Conservation (phyloP, 2,797 vertebrate species). For the Iguana delicatissima region DNA sequence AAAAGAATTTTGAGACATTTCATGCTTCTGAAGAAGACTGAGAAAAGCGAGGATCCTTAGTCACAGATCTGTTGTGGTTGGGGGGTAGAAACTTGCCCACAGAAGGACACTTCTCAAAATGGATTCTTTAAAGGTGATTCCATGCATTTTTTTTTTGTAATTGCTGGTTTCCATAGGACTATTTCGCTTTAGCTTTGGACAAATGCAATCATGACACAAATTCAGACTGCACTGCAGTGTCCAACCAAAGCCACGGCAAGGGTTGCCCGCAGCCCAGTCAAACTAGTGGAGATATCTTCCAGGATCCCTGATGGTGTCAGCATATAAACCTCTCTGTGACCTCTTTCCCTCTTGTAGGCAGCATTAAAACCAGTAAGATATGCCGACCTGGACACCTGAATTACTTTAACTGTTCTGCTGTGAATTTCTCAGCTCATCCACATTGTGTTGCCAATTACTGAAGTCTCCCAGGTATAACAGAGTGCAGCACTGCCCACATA, state of each 20-base stretch:
- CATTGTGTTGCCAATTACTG: constrained; percentile 28
- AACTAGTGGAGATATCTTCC: background rate
- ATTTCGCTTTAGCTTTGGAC: background rate
- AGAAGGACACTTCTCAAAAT: background rate
- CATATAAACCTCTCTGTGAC: constrained; percentile 1
- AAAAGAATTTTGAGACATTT: too few relatives aligned
- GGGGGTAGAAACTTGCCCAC: background rate
- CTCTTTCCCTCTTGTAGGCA: background rate
- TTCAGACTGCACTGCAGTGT: background rate
- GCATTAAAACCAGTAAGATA: constrained; percentile 5
- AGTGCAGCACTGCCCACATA: background rate
- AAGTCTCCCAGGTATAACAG: constrained; percentile 23
- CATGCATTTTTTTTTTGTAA: background rate
- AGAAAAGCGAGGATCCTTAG: too few relatives aligned
- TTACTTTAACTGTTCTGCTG: constrained; percentile 5
- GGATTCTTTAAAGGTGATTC: background rate
- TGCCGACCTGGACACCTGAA: background rate
- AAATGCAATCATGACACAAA: background rate
- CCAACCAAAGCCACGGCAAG: background rate
- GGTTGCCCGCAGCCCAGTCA: background rate
- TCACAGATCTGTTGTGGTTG: too few relatives aligned
- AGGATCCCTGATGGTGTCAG: background rate
- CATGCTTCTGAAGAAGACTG: too few relatives aligned
- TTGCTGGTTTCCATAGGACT: background rate
- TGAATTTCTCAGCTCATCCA: constrained; percentile 21